These are phyloP conservation scores for Strix uralensis DNA, from an alignment of 2,113 vertebrate species.

Conservation along the genomic window DNA sequence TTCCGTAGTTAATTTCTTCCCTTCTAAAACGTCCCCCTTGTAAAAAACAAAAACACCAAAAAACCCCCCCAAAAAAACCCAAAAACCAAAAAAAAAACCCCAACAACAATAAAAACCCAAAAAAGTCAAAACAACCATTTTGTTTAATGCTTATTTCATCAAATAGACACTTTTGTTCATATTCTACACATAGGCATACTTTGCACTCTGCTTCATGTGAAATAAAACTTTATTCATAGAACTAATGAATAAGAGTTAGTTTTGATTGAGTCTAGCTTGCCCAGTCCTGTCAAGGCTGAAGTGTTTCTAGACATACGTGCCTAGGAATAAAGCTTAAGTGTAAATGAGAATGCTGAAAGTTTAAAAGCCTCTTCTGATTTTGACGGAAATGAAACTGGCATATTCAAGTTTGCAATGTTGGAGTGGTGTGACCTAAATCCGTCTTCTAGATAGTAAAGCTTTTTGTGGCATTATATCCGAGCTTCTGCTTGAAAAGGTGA, in stretches of 20 bases:
- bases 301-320: background rate
- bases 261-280: background rate
- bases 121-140: accelerated
- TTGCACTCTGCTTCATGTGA: background rate
- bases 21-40: background rate
- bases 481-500: background rate
- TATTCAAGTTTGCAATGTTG: background rate
- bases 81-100: background rate
- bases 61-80: no score
- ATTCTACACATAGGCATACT: background rate
- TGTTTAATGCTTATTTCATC: background rate
- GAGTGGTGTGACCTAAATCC: background rate
- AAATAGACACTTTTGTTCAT: background rate
- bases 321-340: background rate
- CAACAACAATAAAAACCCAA: background rate
- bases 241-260: background rate
- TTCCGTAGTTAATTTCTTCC: background rate
- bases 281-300: background rate
- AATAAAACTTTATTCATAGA: background rate
- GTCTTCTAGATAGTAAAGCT: background rate
- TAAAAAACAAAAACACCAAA: background rate
- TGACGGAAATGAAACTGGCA: background rate
- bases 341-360: background rate
- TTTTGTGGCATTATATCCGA: background rate
- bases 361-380: background rate